These are phyloP conservation scores for Sylvietta virens DNA, from an alignment of 2,113 vertebrate genomes.

Conservation along the genomic window DNA sequence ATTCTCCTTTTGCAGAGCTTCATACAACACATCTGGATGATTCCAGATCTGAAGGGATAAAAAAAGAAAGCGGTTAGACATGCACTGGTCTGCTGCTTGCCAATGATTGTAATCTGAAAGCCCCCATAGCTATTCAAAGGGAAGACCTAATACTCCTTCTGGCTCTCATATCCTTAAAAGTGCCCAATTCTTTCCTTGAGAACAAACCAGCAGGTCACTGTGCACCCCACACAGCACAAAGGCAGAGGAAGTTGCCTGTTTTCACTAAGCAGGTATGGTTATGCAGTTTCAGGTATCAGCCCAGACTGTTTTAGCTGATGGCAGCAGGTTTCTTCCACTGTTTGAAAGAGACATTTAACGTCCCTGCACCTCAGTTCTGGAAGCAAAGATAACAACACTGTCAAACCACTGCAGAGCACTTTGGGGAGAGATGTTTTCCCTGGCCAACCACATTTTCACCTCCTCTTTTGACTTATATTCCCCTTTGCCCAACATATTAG, in stretches of 20 bases:
- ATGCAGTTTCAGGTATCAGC: not conserved
- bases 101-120: not conserved
- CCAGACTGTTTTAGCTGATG: not conserved
- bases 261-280: not conserved
- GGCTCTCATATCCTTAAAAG: not conserved
- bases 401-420: not conserved
- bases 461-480: not conserved
- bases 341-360: not conserved
- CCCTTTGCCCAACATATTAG: not conserved
- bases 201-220: not conserved
- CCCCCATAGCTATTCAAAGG: not conserved
- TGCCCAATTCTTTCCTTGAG: not conserved
- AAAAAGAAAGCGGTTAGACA: not conserved
- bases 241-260: not conserved
- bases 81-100: not conserved
- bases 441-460: not conserved
- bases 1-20: slow-evolving; percentile 94
- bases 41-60: slow-evolving; percentile 90
- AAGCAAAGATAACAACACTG: not conserved
- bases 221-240: not conserved
- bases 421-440: not conserved
- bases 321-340: not conserved
- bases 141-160: not conserved
- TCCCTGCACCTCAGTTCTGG: not conserved
- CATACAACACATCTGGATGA: slow-evolving; percentile 95